Conservation (phyloP, 2,797 vertebrate genomes). For the Morus bassanus region DNA sequence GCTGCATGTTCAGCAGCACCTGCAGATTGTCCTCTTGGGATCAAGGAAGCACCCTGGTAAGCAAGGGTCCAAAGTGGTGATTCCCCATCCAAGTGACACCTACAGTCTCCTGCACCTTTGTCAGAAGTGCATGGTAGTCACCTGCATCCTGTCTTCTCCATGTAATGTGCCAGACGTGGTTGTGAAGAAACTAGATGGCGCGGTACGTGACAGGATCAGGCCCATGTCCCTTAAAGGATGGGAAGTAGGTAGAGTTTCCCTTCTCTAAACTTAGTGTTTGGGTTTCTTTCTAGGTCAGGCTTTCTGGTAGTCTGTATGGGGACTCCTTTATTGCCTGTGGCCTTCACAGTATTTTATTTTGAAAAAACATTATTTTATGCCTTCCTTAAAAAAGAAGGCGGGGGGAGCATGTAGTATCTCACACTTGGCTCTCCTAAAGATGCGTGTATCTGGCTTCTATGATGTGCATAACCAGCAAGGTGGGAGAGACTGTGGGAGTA, state of each 20-base stretch:
- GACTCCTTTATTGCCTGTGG: neutral
- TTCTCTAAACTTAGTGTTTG: neutral
- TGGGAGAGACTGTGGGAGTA: slow-evolving; percentile 11
- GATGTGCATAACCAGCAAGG: neutral
- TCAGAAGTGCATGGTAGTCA: neutral
- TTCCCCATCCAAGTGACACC: neutral
- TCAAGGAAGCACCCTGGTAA: neutral
- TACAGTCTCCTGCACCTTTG: neutral
- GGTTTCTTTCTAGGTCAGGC: neutral
- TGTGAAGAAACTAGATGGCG: neutral
- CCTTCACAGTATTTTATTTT: neutral
- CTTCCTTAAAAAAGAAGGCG: neutral
- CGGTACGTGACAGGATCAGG: accelerated
- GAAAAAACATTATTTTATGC: neutral
- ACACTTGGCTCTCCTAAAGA: neutral
- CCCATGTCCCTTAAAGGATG: neutral
- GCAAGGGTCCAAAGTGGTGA: neutral
- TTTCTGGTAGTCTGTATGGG: neutral
- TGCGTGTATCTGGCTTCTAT: neutral
- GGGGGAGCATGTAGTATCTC: neutral
- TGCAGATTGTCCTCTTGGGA: neutral
- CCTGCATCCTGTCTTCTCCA: neutral
- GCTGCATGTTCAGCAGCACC: neutral
- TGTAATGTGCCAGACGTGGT: accelerated
- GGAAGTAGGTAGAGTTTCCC: neutral